Conservation (phyloP, 2,888 invertebrate species). For the Amphiduros pacificus region DNA sequence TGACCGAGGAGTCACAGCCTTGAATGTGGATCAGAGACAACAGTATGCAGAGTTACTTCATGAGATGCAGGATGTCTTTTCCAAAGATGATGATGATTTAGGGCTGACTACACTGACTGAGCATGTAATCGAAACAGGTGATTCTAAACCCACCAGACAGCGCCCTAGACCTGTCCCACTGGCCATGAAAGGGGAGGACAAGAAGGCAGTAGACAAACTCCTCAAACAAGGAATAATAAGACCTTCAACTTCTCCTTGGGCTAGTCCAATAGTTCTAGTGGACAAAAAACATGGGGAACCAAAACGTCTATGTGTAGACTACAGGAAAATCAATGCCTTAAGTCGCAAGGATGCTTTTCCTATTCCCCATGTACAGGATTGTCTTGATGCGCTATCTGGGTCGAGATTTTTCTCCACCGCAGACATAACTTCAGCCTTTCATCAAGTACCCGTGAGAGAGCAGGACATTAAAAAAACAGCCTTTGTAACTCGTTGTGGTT, state of each 20-base stretch:
- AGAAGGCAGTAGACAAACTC: background rate
- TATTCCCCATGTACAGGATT: slow-evolving; percentile 26
- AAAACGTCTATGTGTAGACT: slow-evolving; percentile 30
- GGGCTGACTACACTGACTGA: background rate
- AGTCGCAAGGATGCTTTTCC: slow-evolving; percentile 19
- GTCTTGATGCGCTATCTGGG: slow-evolving; percentile 24
- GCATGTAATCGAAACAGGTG: background rate
- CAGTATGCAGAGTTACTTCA: background rate
- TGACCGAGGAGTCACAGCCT: too few relatives aligned
- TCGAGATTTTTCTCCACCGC: slow-evolving; percentile 16
- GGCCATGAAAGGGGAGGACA: background rate
- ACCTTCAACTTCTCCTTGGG: background rate
- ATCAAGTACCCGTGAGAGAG: slow-evolving; percentile 18
- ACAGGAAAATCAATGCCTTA: slow-evolving; percentile 13
- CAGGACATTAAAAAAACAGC: slow-evolving; percentile 21
- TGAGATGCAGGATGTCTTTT: background rate
- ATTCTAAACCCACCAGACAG: background rate
- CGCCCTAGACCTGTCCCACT: background rate
- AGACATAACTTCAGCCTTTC: slow-evolving; percentile 23
- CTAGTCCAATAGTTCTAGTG: background rate
- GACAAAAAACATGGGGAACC: too few relatives aligned
- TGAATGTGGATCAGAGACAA: too few relatives aligned
- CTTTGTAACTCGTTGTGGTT: slow-evolving; percentile 14
- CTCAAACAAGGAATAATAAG: background rate
- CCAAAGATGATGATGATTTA: background rate